Conservation (phyloP, 2,888 invertebrate genomes). For the Microplitis manilae region DNA sequence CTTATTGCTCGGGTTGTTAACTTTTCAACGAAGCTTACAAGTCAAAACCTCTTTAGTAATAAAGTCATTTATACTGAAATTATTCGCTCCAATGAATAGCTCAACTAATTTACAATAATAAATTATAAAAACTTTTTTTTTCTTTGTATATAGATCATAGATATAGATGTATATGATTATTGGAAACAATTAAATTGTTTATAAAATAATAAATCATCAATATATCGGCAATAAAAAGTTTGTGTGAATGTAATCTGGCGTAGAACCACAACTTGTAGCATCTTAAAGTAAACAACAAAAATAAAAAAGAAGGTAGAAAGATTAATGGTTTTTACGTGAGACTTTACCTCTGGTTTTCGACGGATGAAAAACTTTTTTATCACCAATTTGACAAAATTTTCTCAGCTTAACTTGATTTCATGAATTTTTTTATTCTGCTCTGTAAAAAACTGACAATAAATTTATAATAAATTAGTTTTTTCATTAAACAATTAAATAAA, state of each 20-base stretch:
- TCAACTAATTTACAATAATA: too few relatives aligned
- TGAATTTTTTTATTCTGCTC: neutral
- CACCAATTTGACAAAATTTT: slow-evolving; percentile 25
- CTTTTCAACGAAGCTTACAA: too few relatives aligned
- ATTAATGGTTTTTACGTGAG: slow-evolving; percentile 31
- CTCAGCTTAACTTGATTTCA: slow-evolving; percentile 13
- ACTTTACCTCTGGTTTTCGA: slow-evolving; percentile 58
- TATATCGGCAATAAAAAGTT: neutral
- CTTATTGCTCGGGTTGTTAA: too few relatives aligned
- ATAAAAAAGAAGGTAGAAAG: slow-evolving; percentile 11
- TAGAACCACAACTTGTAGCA: slow-evolving; percentile 8
- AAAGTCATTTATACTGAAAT: too few relatives aligned
- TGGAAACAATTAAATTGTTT: neutral
- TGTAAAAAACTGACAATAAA: too few relatives aligned
- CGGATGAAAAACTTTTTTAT: slow-evolving; percentile 31
- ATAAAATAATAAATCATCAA: neutral
- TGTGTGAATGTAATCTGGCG: neutral
- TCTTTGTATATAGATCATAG: too few relatives aligned
- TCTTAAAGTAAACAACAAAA: neutral
- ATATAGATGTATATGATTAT: too few relatives aligned
- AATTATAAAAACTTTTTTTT: too few relatives aligned
- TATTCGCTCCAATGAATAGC: too few relatives aligned
- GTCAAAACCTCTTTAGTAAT: too few relatives aligned
- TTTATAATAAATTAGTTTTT: neutral
- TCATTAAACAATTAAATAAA: neutral